Percentiles rank a stretch among this genome's conserved stretches.
Conservation (phyloP, 1,140 invertebrate genomes). For the Atta texana region DNA sequence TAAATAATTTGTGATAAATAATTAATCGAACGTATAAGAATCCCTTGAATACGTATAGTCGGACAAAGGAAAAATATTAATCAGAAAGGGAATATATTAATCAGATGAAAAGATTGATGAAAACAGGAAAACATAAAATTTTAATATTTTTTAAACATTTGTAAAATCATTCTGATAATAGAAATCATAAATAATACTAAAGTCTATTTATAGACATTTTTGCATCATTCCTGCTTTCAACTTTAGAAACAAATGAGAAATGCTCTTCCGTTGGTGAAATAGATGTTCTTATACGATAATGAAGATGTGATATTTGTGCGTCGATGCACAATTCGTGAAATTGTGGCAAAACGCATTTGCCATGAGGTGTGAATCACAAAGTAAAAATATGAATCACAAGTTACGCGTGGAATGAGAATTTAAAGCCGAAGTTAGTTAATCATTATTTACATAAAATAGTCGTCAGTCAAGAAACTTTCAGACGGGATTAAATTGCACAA, state of each 20-base stretch:
- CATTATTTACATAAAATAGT: slow-evolving; percentile 36
- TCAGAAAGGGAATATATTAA: slow-evolving; percentile 19
- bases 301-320: neutral
- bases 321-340: slow-evolving; percentile 11
- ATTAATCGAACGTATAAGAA: slow-evolving; percentile 6
- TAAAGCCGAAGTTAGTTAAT: slow-evolving; percentile 33
- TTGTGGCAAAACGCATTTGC: slow-evolving; percentile 15
- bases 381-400: slow-evolving; percentile 9
- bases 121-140: slow-evolving; percentile 11
- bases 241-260: neutral
- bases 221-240: slow-evolving; percentile 12
- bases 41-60: slow-evolving; percentile 26
- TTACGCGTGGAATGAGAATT: slow-evolving; percentile 28
- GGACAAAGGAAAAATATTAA: neutral
- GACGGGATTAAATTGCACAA: slow-evolving; percentile 18
- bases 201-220: neutral
- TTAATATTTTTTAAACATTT: slow-evolving; percentile 35
- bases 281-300: neutral
- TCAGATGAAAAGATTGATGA: slow-evolving; percentile 12
- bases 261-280: neutral
- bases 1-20: neutral
- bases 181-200: neutral
- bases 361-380: slow-evolving; percentile 39
- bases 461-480: slow-evolving; percentile 23
- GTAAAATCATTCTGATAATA: neutral